Conservation (phyloP, 2,113 vertebrate genomes). For the Phoenicopterus ruber region DNA sequence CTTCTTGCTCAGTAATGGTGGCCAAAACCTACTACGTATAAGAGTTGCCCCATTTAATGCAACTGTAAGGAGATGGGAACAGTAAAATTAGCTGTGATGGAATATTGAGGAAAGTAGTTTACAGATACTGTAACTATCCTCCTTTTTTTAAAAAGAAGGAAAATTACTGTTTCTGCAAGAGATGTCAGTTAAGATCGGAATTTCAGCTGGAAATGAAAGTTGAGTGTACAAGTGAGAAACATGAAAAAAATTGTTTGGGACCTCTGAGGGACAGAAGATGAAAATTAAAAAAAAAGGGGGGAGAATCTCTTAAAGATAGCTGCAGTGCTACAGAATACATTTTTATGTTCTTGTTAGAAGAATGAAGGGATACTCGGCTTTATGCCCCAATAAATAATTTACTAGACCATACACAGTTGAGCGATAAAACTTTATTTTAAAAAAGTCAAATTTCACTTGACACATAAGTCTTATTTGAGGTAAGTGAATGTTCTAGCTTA, state of each 20-base stretch:
- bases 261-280: background rate
- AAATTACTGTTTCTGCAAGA: background rate
- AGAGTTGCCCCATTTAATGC: background rate
- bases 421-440: slow-evolving; percentile 51
- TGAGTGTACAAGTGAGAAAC: background rate
- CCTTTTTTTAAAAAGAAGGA: background rate
- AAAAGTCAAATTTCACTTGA: slow-evolving; percentile 35
- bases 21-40: background rate
- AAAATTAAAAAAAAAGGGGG: background rate
- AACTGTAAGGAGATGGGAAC: background rate
- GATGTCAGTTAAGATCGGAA: background rate
- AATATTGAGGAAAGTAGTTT: background rate
- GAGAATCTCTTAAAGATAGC: background rate
- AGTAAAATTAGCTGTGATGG: background rate
- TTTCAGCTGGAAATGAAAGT: background rate
- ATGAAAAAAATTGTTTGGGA: background rate
- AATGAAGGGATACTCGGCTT: background rate
- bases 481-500: slow-evolving; percentile 50
- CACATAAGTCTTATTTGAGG: slow-evolving; percentile 20
- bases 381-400: background rate
- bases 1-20: background rate
- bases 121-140: background rate
- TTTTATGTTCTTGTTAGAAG: background rate
- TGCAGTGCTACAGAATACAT: background rate
- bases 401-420: background rate